phyloP scores from a whole-genome alignment of 2,888 invertebrate genomes.

The Drosophila tanythrix region DNA sequence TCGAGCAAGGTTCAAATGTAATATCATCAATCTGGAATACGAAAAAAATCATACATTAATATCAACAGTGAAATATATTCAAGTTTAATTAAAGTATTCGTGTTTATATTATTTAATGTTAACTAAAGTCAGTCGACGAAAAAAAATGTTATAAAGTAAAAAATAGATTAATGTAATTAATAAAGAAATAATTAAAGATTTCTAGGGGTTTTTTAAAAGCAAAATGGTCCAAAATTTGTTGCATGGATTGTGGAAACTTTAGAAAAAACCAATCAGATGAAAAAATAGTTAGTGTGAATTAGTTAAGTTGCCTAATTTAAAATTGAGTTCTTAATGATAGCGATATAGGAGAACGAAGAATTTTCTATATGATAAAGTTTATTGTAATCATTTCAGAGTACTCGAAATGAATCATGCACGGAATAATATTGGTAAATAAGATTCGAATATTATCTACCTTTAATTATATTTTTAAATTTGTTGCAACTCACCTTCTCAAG shows the following conservation, averaged over 20 bases:
- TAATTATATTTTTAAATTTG: not conserved
- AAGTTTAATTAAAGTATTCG: not conserved
- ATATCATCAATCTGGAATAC: conserved; percentile 88
- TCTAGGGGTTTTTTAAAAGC: not conserved
- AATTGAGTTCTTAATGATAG: not conserved
- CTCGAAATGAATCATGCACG: not conserved
- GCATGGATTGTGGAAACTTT: not conserved
- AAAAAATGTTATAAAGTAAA: not conserved
- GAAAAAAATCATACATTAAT: not conserved
- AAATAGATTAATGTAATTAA: not conserved
- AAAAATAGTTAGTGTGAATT: too few relatives aligned
- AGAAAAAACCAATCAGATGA: not conserved
- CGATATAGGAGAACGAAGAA: not conserved
- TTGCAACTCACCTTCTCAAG: conserved; percentile 88
- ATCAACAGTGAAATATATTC: not conserved
- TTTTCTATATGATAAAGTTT: not conserved
- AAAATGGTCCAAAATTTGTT: not conserved
- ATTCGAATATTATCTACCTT: not conserved
- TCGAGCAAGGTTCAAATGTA: conserved; percentile 86
- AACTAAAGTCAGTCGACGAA: not conserved
- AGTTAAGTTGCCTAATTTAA: not conserved
- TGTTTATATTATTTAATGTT: not conserved
- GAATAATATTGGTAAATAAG: not conserved
- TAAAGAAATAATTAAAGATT: not conserved
- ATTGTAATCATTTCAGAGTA: not conserved